Conservation (phyloP, 2,797 vertebrate genomes). For the Scyliorhinus canicula region DNA sequence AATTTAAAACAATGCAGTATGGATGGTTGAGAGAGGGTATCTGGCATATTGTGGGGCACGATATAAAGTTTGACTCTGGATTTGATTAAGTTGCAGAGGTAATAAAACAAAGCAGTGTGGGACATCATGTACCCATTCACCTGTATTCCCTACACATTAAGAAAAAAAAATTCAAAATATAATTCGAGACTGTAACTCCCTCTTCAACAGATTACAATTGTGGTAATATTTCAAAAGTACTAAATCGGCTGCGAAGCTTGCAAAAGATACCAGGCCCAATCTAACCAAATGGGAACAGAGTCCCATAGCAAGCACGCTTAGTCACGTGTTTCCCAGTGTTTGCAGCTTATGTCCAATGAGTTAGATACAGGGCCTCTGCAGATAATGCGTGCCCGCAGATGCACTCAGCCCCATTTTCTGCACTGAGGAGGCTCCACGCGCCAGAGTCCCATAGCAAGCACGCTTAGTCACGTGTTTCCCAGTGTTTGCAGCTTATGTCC, state of each 20-base stretch:
- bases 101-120: neutral
- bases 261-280: neutral
- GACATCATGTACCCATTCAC: neutral
- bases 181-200: neutral
- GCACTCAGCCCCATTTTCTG: too few species aligned
- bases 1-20: neutral
- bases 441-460: too few species aligned
- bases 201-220: neutral
- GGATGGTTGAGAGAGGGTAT: neutral
- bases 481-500: too few species aligned
- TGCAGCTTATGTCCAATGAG: too few species aligned
- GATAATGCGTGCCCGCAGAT: too few species aligned
- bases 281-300: too few species aligned
- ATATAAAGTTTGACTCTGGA: neutral
- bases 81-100: neutral
- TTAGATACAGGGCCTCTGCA: too few species aligned
- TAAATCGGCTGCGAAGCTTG: neutral
- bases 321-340: too few species aligned
- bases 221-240: neutral
- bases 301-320: too few species aligned
- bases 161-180: neutral
- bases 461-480: too few species aligned
- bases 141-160: neutral
- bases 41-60: neutral
- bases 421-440: too few species aligned